phyloP scores from a whole-genome alignment of 2,797 vertebrate species.

The Pantherophis vulpinus region DNA sequence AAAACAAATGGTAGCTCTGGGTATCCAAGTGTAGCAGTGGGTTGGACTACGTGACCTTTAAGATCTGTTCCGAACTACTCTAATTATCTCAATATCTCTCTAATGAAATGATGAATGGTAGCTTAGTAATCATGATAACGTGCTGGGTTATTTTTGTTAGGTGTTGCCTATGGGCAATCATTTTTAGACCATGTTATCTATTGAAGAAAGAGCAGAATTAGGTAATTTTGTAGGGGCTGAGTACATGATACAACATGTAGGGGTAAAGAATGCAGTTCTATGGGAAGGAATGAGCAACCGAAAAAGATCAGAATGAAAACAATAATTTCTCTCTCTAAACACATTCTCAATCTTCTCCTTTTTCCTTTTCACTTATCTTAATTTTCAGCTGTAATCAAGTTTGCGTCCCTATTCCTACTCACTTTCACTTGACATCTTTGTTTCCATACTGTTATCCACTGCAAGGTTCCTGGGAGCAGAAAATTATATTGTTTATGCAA shows the following conservation, averaged over 20 bases:
- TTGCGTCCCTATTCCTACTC: not conserved
- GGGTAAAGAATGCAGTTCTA: not conserved
- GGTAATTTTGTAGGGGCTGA: not conserved
- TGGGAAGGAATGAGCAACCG: not conserved
- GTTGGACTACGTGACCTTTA: not conserved
- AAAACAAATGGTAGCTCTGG: not conserved
- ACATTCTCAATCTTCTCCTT: not conserved
- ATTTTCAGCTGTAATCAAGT: not conserved
- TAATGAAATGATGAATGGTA: constrained; percentile 10
- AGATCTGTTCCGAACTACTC: not conserved
- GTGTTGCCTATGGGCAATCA: not conserved
- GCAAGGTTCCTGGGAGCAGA: not conserved
- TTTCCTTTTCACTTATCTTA: not conserved
- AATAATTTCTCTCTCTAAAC: not conserved
- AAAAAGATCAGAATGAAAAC: not conserved
- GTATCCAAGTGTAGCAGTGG: too few species aligned
- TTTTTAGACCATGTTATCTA: constrained; percentile 7
- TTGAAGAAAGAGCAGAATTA: not conserved
- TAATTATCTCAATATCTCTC: not conserved
- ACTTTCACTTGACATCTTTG: not conserved
- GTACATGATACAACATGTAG: constrained; percentile 6
- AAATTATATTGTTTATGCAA: not conserved
- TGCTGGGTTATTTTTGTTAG: not conserved
- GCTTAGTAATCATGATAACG: constrained; percentile 11
- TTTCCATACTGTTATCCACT: not conserved